Conservation (phyloP, 1,140 invertebrate species). For the Stenopsyche tienmushanensis region DNA sequence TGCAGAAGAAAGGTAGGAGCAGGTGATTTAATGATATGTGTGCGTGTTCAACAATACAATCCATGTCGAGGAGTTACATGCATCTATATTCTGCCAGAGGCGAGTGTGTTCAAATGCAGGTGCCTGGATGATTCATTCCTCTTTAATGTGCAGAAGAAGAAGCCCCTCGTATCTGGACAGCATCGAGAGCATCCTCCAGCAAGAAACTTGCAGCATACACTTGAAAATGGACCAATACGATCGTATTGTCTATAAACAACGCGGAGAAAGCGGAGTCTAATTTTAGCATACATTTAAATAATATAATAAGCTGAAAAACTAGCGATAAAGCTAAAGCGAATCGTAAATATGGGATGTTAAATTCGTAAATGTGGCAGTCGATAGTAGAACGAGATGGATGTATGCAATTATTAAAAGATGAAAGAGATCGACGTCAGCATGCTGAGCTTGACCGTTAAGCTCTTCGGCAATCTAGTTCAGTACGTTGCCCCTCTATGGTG, state of each 20-base stretch:
- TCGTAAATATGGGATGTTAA: neutral
- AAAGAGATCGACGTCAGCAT: slow-evolving; percentile 1
- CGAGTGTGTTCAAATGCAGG: slow-evolving; percentile 8
- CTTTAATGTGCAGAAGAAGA: slow-evolving; percentile 1
- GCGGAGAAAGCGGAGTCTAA: neutral
- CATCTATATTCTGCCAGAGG: slow-evolving; percentile 13
- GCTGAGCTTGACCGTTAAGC: slow-evolving; percentile 14
- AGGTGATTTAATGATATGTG: slow-evolving; percentile 20
- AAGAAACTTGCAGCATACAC: neutral
- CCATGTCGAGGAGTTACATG: neutral
- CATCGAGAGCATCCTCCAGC: neutral
- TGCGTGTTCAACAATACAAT: slow-evolving; percentile 23
- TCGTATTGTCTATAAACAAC: neutral
- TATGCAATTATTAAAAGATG: neutral
- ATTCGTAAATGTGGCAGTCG: neutral
- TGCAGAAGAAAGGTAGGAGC: neutral
- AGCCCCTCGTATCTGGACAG: neutral
- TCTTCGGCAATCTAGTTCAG: slow-evolving; percentile 12
- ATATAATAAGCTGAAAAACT: neutral
- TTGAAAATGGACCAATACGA: neutral
- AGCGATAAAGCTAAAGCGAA: neutral
- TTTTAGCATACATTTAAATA: neutral
- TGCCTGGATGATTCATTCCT: slow-evolving; percentile 21
- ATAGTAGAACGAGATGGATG: neutral
- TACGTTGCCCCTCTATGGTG: slow-evolving; percentile 17